Evolutionary conservation across 1,140 invertebrate genomes (phyloP), one percentile per base, ranked within the genome.

Genomic region (Drosophila rhopaloa): DNA sequence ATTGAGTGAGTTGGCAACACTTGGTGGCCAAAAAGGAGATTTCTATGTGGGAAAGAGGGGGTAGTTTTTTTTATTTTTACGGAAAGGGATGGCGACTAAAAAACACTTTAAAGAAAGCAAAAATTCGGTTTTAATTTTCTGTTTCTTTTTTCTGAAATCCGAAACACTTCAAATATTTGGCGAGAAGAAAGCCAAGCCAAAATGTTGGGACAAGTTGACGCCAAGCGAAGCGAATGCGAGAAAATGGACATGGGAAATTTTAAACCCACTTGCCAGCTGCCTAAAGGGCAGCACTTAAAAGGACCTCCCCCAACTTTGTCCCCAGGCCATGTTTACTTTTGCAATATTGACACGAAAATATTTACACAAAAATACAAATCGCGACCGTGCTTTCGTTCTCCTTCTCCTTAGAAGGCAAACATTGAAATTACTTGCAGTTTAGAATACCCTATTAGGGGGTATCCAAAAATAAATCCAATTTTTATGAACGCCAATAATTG

Each of bases 111-210:
- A 59, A 70, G 53, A 60, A 55, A 48, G n/a, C 16, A 41, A 32
- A 57, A 53, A 44, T 48, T 65, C 13, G 19, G 13, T 68, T 73
- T 67, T 75, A 38, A 37, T 53, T 53, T 70, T 51, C 37, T 61
- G 55, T 70, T 51, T 44, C 41, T 40, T 61, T 57, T 57, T 37
- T 41, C 10, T 8, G 84, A 89, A 89, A 89, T 89, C 51, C 54
- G 84, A 89, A 89, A 89, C 84, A 89, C 74, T 84, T 89, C 85
- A 89, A 89, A 89, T 89, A 89, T 89, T 89, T 89, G 84, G 48
- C 53, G 13, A 48, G 50, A 38, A 81, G 70, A 86, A 73, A 85
- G 60, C 76, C 55, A 61, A 58, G 50, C 65, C 63, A 81, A 76
- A 79, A 65, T 73, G 62, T 76, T 80, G 62, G 79, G 84, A 89